These are phyloP conservation scores for Cyphomyrus plagiostoma DNA, from an alignment of 2,113 vertebrate species.

Conservation along the genomic window DNA sequence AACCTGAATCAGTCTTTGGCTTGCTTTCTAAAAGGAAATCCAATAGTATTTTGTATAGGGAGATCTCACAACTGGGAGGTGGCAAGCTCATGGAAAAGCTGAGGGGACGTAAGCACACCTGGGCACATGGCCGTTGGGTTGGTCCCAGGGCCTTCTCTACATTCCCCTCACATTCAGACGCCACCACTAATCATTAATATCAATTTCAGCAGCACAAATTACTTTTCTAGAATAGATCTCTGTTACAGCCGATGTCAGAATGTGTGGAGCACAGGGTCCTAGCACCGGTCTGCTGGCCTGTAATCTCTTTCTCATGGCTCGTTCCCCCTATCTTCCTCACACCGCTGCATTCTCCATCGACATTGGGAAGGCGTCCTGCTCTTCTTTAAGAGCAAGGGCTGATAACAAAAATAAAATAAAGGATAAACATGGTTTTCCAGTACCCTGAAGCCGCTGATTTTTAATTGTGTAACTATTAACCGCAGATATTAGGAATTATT, in stretches of 20 bases:
- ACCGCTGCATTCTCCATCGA: not conserved
- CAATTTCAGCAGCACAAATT: constrained; percentile 17
- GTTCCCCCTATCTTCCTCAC: not conserved
- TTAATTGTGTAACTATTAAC: not conserved
- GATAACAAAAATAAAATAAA: not conserved
- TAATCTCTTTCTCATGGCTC: not conserved
- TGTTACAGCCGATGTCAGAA: not conserved
- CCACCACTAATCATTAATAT: constrained; percentile 9
- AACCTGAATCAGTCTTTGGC: not conserved
- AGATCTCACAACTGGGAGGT: not conserved
- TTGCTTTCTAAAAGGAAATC: not conserved
- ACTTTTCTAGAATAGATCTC: constrained; percentile 2
- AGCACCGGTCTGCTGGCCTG: not conserved
- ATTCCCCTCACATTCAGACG: constrained; percentile 8
- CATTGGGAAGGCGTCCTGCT: not conserved
- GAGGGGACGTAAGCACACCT: not conserved
- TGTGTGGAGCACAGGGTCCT: not conserved
- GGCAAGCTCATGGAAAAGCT: not conserved
- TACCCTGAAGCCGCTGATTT: not conserved
- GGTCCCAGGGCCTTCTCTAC: not conserved
- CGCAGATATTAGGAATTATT: not conserved
- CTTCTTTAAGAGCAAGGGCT: not conserved
- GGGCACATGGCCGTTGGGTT: not conserved
- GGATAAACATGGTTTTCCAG: not conserved
- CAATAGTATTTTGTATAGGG: not conserved